phyloP scores from a whole-genome alignment of 2,888 invertebrate genomes.

The Lasioglossum villosulum region DNA sequence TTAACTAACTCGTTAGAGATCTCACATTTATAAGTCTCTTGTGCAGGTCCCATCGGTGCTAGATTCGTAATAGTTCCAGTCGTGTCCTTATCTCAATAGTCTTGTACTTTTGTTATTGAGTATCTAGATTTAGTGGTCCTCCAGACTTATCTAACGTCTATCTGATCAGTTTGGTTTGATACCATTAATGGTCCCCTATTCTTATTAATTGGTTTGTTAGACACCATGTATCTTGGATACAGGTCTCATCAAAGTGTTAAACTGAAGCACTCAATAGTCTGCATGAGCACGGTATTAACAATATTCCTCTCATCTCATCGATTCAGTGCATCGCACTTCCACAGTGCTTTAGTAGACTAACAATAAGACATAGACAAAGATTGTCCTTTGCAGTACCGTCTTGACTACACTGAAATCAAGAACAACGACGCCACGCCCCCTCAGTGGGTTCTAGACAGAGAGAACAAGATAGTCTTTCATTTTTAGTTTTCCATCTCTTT shows the following conservation, averaged over 20 bases:
- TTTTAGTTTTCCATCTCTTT: not conserved
- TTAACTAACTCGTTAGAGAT: not conserved
- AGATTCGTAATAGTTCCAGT: no score
- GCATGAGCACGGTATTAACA: not conserved
- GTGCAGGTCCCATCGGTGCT: not conserved
- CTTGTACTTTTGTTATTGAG: no score
- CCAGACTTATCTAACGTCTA: no score
- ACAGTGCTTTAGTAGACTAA: not conserved
- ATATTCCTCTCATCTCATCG: not conserved
- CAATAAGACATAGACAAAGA: not conserved
- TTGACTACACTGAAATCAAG: not conserved
- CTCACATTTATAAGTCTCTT: not conserved
- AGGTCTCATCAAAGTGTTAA: not conserved
- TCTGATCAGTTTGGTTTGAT: not conserved
- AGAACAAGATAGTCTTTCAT: not conserved
- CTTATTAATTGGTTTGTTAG: not conserved
- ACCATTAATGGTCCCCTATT: not conserved
- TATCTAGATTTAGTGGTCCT: no score
- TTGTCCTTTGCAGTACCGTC: not conserved
- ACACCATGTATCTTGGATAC: not conserved
- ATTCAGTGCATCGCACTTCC: not conserved
- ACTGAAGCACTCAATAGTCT: not conserved
- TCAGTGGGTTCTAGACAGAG: not conserved
- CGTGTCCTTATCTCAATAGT: no score
- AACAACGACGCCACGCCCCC: not conserved